Conservation (phyloP, 2,888 invertebrate species). For the Acanthacorydalis orientalis region DNA sequence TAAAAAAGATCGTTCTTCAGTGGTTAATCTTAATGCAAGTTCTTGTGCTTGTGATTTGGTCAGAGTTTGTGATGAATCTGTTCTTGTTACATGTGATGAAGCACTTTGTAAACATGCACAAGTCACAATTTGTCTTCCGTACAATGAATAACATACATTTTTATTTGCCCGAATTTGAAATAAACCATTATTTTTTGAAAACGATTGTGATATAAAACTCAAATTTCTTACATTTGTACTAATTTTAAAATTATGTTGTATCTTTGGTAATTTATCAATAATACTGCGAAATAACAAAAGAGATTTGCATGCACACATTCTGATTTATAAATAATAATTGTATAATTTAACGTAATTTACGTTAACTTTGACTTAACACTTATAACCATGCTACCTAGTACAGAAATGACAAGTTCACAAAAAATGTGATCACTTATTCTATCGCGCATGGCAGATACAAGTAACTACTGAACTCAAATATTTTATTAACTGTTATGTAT, state of each 20-base stretch:
- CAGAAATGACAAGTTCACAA: neutral
- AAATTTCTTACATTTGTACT: no score
- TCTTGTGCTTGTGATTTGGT: slow-evolving; percentile 57
- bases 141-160: no score
- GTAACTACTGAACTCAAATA: neutral
- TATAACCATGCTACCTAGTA: neutral
- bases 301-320: neutral
- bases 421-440: neutral
- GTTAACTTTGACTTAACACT: neutral
- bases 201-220: no score
- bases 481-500: no score
- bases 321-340: neutral
- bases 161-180: no score
- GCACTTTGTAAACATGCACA: slow-evolving; percentile 3
- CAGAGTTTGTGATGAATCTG: slow-evolving; percentile 12
- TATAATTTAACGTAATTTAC: neutral
- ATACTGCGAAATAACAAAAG: neutral
- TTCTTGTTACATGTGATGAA: neutral
- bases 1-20: slow-evolving; percentile 52
- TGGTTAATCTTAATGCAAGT: slow-evolving; percentile 50
- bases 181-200: no score
- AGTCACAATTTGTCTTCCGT: slow-evolving; percentile 1
- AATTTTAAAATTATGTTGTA: no score
- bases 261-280: neutral
- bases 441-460: neutral